Evolutionary conservation across 2,797 vertebrate species (phyloP), one percentile per base, ranked within the genome.

Genomic region (Capromys pilorides): DNA sequence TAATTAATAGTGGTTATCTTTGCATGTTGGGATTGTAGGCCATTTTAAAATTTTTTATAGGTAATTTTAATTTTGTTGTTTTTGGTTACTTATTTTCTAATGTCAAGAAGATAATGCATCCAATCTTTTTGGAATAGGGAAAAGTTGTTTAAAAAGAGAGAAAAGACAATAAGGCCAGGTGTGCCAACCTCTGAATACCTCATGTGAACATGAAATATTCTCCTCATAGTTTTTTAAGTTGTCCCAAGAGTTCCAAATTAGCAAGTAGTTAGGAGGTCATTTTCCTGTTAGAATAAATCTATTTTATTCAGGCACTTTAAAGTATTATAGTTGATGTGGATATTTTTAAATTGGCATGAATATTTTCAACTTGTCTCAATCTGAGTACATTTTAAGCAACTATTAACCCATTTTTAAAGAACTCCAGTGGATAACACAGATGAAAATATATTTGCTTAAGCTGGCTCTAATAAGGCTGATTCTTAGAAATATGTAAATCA

Each of bases 351-450:
- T 86, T 86, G 41, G 19, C 92, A 83, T 4, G 6, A 39, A 71
- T 78, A 88, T 86, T 93, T 92, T 91, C 62, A 95, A 94, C 57
- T 93, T 96, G 49, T 73, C 83, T 95, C 91, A 95, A 90, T 89
- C 78, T 96, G 49, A 93, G 26, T 87, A 90, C 54, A 24, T 91
- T 97, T 95, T 90, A 97, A 94, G 86, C n/a, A 97, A 96, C 91
- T 86, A 92, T 94, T 90, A 90, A 96, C n/a, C 33, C n/a, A 94
- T 49, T 97, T 95, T 91, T 69, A 91, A 90, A 90, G 77, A 96
- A 83, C 12, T 45, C 22, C 79, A 75, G 10, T 80, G 61, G 88
- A 77, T 80, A 90, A 92, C 62, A 91, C 13, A 41, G 26, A 94
- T 78, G 19, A 94, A 81, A 95, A 96, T 94, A 87, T 88, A 94